Conservation (phyloP, 64 coral and sea anemone genomes). For the Montipora sp. region DNA sequence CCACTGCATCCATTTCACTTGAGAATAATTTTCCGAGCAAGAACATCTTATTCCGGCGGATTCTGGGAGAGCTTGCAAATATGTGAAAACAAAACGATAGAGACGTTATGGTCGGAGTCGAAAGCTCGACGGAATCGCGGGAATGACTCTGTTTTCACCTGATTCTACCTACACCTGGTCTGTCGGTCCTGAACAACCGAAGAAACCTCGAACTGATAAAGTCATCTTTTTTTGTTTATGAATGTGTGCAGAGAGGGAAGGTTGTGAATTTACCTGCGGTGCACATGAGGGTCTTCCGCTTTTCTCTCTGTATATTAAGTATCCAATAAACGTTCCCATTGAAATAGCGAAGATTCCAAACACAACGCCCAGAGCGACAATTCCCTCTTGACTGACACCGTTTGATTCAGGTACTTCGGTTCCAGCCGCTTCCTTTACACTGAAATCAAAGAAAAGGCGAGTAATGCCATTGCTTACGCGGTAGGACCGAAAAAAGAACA, state of each 20-base stretch:
- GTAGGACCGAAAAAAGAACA: not conserved
- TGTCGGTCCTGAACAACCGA: no score
- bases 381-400: constrained; percentile 66
- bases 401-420: constrained; percentile 38
- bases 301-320: constrained; percentile 85
- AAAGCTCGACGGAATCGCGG: no score
- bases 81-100: no score
- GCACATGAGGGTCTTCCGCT: constrained; percentile 77
- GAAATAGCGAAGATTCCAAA: constrained; percentile 81
- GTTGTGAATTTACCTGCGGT: constrained; percentile 56
- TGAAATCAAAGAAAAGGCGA: not conserved
- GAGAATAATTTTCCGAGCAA: no score
- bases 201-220: not conserved
- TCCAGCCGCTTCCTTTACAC: not conserved
- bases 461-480: not conserved
- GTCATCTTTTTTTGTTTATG: no score
- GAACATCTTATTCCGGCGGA: no score
- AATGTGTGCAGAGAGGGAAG: not conserved
- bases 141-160: no score
- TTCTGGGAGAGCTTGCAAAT: no score
- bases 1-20: no score
- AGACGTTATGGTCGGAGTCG: no score
- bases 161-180: no score
- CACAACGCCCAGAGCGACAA: constrained; percentile 84
- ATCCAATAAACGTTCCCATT: constrained; percentile 74